Conservation (phyloP, 2,888 invertebrate genomes). For the Habrosyne pyritoides region DNA sequence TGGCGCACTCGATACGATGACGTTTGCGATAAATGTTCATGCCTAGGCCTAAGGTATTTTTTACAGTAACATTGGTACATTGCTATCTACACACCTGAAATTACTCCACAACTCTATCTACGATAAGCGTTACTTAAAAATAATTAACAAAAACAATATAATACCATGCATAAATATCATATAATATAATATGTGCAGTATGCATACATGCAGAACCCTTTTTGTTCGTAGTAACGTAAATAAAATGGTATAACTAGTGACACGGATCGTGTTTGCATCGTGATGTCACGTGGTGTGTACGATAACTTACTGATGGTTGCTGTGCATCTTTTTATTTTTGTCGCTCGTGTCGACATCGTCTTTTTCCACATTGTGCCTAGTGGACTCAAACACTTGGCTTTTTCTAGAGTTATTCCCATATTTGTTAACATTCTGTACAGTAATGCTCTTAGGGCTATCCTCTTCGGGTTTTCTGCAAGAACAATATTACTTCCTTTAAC, state of each 20-base stretch:
- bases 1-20: too few relatives aligned
- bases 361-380: constrained; percentile 87
- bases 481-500: constrained; percentile 52
- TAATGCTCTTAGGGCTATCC: constrained; percentile 74
- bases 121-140: not conserved
- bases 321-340: constrained; percentile 80
- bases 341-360: constrained; percentile 90
- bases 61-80: too few relatives aligned
- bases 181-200: constrained; percentile 16
- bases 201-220: constrained; percentile 14
- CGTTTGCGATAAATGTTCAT: too few relatives aligned
- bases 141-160: constrained; percentile 25
- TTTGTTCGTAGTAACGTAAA: constrained; percentile 10
- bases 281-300: constrained; percentile 25
- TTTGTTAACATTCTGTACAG: constrained; percentile 74
- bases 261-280: constrained; percentile 34
- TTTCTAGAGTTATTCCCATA: constrained; percentile 80
- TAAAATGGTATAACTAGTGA: constrained; percentile 39
- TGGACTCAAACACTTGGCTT: constrained; percentile 88
- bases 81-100: not conserved
- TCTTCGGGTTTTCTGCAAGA: constrained; percentile 80
- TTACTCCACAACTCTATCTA: not conserved
- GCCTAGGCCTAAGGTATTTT: too few relatives aligned
- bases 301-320: constrained; percentile 74
- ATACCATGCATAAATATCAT: constrained; percentile 18